These are phyloP conservation scores for Dromiciops gliroides DNA, from an alignment of 2,113 vertebrate species.

Conservation along the genomic window DNA sequence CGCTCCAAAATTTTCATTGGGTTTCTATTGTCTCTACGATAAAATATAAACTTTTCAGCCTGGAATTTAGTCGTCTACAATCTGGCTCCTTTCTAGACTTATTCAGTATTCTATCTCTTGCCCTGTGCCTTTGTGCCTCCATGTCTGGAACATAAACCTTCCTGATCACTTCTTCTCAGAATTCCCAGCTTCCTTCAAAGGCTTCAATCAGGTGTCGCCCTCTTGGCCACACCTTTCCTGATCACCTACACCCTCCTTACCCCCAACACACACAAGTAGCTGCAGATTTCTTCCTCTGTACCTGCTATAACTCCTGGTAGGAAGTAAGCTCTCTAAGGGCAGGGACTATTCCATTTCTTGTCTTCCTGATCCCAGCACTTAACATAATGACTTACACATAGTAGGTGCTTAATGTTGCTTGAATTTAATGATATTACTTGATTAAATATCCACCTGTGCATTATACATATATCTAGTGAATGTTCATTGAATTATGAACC, in stretches of 20 bases:
- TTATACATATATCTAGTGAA: background rate
- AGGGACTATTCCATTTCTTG: background rate
- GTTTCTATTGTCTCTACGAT: background rate
- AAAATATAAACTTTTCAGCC: background rate
- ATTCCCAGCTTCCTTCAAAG: no score
- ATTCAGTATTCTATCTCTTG: background rate
- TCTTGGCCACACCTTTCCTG: background rate
- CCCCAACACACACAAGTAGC: background rate
- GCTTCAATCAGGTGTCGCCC: no score
- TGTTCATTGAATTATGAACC: background rate
- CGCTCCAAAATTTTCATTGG: background rate
- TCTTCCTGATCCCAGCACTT: background rate
- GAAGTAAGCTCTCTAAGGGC: background rate
- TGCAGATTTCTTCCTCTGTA: background rate
- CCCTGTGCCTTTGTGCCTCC: background rate
- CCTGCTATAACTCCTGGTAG: background rate
- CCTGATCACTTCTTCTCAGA: background rate
- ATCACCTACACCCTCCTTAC: background rate
- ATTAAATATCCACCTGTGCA: background rate
- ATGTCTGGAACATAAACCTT: background rate
- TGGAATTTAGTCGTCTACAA: background rate
- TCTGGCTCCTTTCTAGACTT: background rate
- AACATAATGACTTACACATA: background rate
- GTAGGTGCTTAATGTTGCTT: background rate
- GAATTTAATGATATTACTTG: background rate